Evolutionary conservation across 2,888 invertebrate genomes (phyloP).

Genomic region (Gisinianus flammeolus): DNA sequence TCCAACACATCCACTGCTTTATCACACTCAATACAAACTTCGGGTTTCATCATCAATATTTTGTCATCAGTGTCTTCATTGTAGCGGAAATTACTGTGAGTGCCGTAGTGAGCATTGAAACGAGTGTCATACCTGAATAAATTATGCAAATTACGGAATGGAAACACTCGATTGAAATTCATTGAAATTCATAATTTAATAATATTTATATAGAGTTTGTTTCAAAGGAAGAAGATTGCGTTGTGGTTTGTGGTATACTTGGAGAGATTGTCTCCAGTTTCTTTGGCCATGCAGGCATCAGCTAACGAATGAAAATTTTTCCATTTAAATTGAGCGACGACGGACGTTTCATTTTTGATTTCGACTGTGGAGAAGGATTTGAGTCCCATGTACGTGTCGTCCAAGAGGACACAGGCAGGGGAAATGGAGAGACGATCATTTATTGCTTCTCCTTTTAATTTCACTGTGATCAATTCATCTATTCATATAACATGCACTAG

Average conservation of each 20-base stretch:
- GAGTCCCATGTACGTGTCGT: slow-evolving; percentile 33
- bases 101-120: neutral
- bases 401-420: neutral
- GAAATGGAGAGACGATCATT: neutral
- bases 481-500: neutral
- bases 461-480: slow-evolving; percentile 21
- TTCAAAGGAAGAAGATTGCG: neutral
- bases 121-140: neutral
- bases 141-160: too few relatives aligned
- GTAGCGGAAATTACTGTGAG: neutral
- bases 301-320: neutral
- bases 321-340: slow-evolving; percentile 26
- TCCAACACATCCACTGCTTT: neutral
- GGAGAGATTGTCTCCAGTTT: neutral
- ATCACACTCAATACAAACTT: slow-evolving; percentile 21
- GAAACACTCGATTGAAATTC: too few relatives aligned
- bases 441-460: slow-evolving; percentile 14
- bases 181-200: too few relatives aligned
- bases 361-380: neutral
- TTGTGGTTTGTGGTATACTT: neutral
- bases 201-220: too few relatives aligned
- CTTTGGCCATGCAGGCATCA: neutral
- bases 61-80: neutral
- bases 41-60: slow-evolving; percentile 1
- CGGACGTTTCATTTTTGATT: slow-evolving; percentile 17